Evolutionary conservation across 2,113 vertebrate genomes (phyloP), one percentile per base, ranked within the genome.

Genomic region (Corynorhinus townsendii): DNA sequence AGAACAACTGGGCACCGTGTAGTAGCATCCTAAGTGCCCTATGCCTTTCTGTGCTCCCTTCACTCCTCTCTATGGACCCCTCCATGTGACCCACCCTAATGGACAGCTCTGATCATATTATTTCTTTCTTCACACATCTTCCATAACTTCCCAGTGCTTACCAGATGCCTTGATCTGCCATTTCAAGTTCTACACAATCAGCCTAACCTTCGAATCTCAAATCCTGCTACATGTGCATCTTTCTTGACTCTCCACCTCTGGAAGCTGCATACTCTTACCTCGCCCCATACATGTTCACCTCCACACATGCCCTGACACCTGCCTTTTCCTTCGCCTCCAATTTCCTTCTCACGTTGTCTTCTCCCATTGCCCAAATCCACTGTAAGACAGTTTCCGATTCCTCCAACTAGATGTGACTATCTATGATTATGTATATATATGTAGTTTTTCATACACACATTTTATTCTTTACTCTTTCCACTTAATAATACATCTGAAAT

Each of bases 51-150:
- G 16, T 33, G 52, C 0, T 33, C 9, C 56, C 12, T 49, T 9
- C 4, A 9, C 1, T 0, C n/a, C 10, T 80, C 2, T 2, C 24
- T 30, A 3, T 14, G 1, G 2, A 1, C 6, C 19, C 54, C 9
- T 72, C 9, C 28, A 33, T 0, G 0, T 4, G 5, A 56, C 62
- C 35, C 54, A 14, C 38, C 3, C 7, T 26, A 15, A 33, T 4
- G 6, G 20, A 4, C 7, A 7, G 2, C 66, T n/a, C 4, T 24
- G 11, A 28, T 54, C n/a, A 5, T 38, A 12, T 26, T 35, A 11
- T 43, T n/a, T 20, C 7, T 47, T 69, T 72, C 54, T 87, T 64
- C 14, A 22, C 24, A 81, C 4, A 43, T 38, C 43, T 33, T 16
- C 17, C 17, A 0, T 43, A 28, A 1, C 24, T 76, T 73, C 10